phyloP scores from a whole-genome alignment of 2,888 invertebrate species.

The Dendrolimus houi region DNA sequence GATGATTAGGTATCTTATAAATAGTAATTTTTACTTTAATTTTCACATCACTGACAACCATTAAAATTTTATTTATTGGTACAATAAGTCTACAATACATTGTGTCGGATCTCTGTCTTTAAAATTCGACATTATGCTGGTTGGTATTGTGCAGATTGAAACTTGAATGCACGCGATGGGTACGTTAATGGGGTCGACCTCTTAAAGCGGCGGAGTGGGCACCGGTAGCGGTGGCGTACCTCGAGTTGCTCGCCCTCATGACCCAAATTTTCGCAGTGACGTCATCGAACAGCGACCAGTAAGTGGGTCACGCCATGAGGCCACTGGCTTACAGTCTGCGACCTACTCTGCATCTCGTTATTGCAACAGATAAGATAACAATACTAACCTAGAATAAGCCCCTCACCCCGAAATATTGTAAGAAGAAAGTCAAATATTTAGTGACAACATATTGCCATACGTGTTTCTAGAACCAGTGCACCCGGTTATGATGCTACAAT shows the following conservation, averaged over 20 bases:
- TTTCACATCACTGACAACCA: too few relatives aligned
- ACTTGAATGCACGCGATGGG: neutral
- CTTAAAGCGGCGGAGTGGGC: slow-evolving; percentile 18
- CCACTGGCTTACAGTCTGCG: slow-evolving; percentile 6
- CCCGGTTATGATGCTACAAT: too few relatives aligned
- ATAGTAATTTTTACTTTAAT: too few relatives aligned
- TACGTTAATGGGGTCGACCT: slow-evolving; percentile 8
- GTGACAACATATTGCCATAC: neutral
- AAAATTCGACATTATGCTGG: too few relatives aligned
- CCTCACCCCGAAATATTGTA: neutral
- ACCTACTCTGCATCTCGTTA: slow-evolving; percentile 25
- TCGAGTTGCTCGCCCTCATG: slow-evolving; percentile 49
- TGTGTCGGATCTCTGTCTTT: too few relatives aligned
- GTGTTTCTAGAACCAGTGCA: neutral
- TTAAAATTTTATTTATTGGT: too few relatives aligned
- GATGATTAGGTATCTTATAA: too few relatives aligned
- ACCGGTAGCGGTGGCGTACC: slow-evolving; percentile 26
- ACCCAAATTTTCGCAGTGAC: slow-evolving; percentile 66
- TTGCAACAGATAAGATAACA: slow-evolving; percentile 24
- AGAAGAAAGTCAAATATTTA: neutral
- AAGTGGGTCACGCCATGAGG: slow-evolving; percentile 50
- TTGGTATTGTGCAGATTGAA: neutral
- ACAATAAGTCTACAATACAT: too few relatives aligned
- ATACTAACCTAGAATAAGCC: neutral
- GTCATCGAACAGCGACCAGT: slow-evolving; percentile 54